Evolutionary conservation across 53 echinoderm and acorn worm species (phyloP), one percentile per base, ranked within the genome.

Genomic region (Apostichopus leukothele): DNA sequence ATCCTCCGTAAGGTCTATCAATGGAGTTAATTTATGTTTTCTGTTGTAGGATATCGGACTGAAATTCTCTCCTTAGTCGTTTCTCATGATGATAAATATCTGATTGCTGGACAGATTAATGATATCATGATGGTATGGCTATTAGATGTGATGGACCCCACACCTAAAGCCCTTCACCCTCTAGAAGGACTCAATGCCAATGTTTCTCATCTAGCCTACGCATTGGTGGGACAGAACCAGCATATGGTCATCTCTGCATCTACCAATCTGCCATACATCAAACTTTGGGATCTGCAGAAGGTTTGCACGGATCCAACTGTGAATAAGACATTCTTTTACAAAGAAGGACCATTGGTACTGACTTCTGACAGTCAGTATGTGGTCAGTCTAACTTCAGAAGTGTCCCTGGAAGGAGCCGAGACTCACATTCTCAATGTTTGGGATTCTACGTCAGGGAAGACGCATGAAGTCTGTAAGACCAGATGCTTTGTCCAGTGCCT

Each of bases 111-210:
- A 13, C 86, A 86, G 74, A 18, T 86, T 4, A 86, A 86, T 51
- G 86, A 86, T 74, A 73, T 86, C 16, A 86, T 86, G 86, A 86
- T 74, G 74, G 86, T 86, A 19, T 86, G 86, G 86, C 25, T 86
- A n/a, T 74, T 86, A 39, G 20, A 86, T 71, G 66, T 63, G 39
- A 39, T 23, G 51, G 86, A 83, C 53, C 52, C 83, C 71, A 16
- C 51, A 18, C 86, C 86, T 1, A 71, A 86, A 21, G 73, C 85
- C 59, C 75, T 95, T 18, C 91, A 95, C 75, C 88, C 91, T 53
- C 89, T 98, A 12, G 96, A 95, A 63, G 99, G 99, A 19, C 99
- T 96, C 67, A 96, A 98, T 79, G 91, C 93, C 10, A 91, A 92
- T 18, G 96, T 98, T 77, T 94, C 94, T 27, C 89, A 94, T 80